Base-by-base conservation (phyloP, 2,797 vertebrate genomes). In the Esox lucius region DNA sequence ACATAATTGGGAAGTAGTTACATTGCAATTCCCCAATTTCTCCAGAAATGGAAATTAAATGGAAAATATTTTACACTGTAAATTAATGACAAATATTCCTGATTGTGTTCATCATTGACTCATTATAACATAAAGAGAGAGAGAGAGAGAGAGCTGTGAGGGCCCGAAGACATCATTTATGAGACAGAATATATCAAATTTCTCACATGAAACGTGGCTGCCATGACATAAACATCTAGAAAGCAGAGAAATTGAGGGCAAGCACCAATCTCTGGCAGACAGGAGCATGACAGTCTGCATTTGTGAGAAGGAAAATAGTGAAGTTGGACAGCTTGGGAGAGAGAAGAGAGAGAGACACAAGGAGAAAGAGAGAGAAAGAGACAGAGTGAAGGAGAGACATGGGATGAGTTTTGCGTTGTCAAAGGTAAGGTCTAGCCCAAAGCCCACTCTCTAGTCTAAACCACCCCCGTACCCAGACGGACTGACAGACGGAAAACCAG, bases 21-120 rank as follows among this genome's bases (percentile, higher is more conserved):
- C 42, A 46, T 46, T 46, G 42, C 42, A 46, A 46, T 46, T 59
- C 83, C 75, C n/a, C 48, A 72, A 76, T 83, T 81, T 78, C 72
- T 17, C 26, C 64, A 16, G 82, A 81, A 87, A 77, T 78, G 77
- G 59, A 71, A 68, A 61, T 13, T 13, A 72, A 81, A 72, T 83
- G 69, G 65, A 42, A 85, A 85, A 81, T 31, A 74, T 84, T 76
- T 76, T 80, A 80, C 78, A 73, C 51, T 71, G 69, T 24, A 59
- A 59, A 59, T 59, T n/a, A 22, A 59, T 59, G 56, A 59, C n/a
- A 59, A 59, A 24, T 24, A 59, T 59, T 24, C 19, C 56, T 56
- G 53, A 56, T 56, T 51, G 48, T 35, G 70, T 33, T 68, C 28
- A 15, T 72, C 51, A 61, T 24, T 59, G 56, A 59, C 56, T 59